Conservation (phyloP, 92 coral and sea anemone species). For the Epizoanthus stellaris region DNA sequence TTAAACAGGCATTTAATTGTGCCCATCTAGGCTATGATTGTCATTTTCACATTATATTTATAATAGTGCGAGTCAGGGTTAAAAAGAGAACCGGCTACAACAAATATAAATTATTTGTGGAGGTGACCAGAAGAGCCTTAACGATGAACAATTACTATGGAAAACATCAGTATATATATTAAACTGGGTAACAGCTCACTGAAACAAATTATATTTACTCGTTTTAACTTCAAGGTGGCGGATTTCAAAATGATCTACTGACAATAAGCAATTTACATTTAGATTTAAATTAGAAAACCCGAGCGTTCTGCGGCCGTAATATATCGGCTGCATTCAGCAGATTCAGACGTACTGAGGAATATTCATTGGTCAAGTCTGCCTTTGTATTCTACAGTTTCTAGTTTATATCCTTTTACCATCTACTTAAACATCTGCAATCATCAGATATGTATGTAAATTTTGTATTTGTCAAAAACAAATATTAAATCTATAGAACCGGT, state of each 20-base stretch:
- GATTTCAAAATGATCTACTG: background rate
- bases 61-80: too few relatives aligned
- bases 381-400: background rate
- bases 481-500: conserved; percentile 2
- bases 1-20: too few relatives aligned
- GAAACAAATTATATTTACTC: background rate
- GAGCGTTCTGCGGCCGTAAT: background rate
- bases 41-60: too few relatives aligned
- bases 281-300: background rate
- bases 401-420: background rate
- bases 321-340: background rate
- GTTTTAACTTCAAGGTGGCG: background rate
- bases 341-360: background rate
- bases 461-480: background rate
- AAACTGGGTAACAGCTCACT: background rate
- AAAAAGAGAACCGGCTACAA: too few relatives aligned
- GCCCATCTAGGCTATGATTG: too few relatives aligned
- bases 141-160: too few relatives aligned
- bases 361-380: too few relatives aligned
- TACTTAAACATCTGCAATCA: background rate
- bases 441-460: conserved; percentile 11
- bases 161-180: too few relatives aligned
- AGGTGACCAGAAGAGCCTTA: too few relatives aligned
- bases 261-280: background rate
- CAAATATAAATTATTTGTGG: too few relatives aligned